Evolutionary conservation across 1,140 invertebrate species (phyloP).

Genomic region (Leptinotarsa lineolata): DNA sequence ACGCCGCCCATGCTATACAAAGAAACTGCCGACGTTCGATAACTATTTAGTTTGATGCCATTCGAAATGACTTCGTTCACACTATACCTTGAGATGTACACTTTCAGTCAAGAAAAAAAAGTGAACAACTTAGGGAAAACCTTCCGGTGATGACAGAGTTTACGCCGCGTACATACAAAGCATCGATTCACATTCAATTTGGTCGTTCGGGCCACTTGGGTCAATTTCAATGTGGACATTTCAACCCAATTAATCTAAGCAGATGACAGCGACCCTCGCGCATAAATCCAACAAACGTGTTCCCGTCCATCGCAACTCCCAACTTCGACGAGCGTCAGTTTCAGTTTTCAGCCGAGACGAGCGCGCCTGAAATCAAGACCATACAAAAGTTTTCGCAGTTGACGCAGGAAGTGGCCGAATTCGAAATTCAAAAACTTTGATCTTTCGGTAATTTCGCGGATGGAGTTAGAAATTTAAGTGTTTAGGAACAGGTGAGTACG

Average conservation of each 20-base stretch:
- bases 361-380: background rate
- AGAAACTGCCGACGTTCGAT: too few relatives aligned
- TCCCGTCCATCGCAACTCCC: background rate
- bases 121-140: too few relatives aligned
- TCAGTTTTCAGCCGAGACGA: background rate
- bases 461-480: background rate
- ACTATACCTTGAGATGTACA: too few relatives aligned
- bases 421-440: background rate
- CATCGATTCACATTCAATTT: background rate
- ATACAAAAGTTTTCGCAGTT: background rate
- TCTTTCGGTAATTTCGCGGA: background rate
- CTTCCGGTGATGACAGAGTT: too few relatives aligned
- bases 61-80: too few relatives aligned
- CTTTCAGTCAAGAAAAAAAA: too few relatives aligned
- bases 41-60: too few relatives aligned
- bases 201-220: background rate
- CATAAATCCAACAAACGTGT: background rate
- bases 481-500: background rate
- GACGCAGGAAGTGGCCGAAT: background rate
- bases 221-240: background rate
- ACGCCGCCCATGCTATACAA: too few relatives aligned
- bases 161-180: too few relatives aligned
- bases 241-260: background rate
- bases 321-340: background rate
- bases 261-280: background rate